Base-by-base conservation (phyloP, 2,888 invertebrate species). In the Siphlonurus alternatus region DNA sequence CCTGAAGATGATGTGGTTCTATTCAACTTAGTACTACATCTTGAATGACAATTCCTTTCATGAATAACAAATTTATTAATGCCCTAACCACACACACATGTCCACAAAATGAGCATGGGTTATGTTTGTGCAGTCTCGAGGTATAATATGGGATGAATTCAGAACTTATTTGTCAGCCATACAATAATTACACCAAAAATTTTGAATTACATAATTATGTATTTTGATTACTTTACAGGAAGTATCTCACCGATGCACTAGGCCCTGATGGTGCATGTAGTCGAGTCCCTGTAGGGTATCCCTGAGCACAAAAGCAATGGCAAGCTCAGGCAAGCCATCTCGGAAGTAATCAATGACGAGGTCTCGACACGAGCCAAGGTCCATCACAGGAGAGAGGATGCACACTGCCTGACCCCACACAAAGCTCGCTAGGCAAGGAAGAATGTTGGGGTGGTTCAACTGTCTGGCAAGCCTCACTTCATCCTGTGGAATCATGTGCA, bases 261-360 rank as follows among this genome's bases (percentile, higher is more conserved):
- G 87, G 64, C 89, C 87, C 73, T 87, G 86, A 67, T 83, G 82
- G 74, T 95, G 94, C 66, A 95, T 80, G 75, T 95, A 95, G 70
- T 88, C 84, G 59, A 95, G 76, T 0, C 88, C 95, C 62, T 81
- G 79, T 54, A 94, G 77, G 2, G 90, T 82, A 76, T 93, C 93
- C 70, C 83, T 80, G 63, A 93, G 75, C 69, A 95, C 86, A 63
- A 88, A 80, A 10, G 89, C 85, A 69, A 92, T 87, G 5, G 90
- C 87, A 61, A 85, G 77, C 75, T 95, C 94, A 0, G 91, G 87
- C 64, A 95, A 78, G 2, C 94, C 93, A 69, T 81, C 79, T 64
- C 75, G 80, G 74, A 90, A 94, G 76, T 88, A 87, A 5, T 77
- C 75, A 70, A 82, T 80, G 5, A 93, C 79, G 68, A 93, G 81